Conservation (phyloP, 2,113 vertebrate species). For the Vanacampus margaritifer region DNA sequence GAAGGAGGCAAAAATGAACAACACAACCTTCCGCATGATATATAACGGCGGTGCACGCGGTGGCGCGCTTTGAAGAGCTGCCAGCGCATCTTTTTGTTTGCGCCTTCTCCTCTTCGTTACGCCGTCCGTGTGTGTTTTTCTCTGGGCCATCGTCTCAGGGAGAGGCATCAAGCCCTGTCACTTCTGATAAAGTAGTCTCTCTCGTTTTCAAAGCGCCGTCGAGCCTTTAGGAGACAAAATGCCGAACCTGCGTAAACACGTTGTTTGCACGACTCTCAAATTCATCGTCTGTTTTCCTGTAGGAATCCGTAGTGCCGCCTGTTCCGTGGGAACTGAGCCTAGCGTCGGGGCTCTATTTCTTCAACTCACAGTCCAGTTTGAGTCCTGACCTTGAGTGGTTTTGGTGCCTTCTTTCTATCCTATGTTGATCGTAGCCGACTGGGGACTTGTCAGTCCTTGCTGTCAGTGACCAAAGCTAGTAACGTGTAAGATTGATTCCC, state of each 20-base stretch:
- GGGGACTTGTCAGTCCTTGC: neutral
- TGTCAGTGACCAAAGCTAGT: neutral
- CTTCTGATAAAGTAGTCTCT: slow-evolving; percentile 13
- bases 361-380: neutral
- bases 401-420: neutral
- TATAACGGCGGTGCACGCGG: slow-evolving; percentile 24
- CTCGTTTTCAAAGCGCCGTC: neutral
- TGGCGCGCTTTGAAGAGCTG: slow-evolving; percentile 54
- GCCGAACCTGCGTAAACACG: neutral
- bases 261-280: neutral
- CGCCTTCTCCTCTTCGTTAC: slow-evolving; percentile 18
- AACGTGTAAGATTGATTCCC: neutral
- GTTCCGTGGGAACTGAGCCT: neutral
- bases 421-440: neutral
- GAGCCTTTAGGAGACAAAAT: neutral
- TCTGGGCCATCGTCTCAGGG: slow-evolving; percentile 23
- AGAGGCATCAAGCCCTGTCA: slow-evolving; percentile 40
- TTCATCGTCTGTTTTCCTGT: neutral
- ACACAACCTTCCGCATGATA: slow-evolving; percentile 56
- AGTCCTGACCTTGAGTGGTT: neutral
- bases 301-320: neutral
- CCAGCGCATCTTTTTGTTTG: slow-evolving; percentile 50
- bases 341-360: neutral
- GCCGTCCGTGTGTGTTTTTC: slow-evolving; percentile 37
- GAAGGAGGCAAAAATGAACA: slow-evolving; percentile 44